Conservation (phyloP, 2,113 vertebrate genomes). For the Elanus axillaris region DNA sequence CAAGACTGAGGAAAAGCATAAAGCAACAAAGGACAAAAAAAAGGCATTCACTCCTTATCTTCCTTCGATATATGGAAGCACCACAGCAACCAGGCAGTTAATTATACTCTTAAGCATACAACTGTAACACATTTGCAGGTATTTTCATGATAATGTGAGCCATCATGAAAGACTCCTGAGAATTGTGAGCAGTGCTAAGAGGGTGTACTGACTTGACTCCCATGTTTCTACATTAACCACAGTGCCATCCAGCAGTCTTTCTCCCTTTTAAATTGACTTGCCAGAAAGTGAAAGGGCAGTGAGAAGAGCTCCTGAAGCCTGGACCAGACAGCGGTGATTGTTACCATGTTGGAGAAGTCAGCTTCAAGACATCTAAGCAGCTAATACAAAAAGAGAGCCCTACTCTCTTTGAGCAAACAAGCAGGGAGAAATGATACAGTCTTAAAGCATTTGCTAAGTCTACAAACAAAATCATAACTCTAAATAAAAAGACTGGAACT, state of each 20-base stretch:
- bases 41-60: not conserved
- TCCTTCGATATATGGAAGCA: not conserved
- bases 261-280: not conserved
- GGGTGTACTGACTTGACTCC: not conserved
- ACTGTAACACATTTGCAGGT: not conserved
- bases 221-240: not conserved
- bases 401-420: constrained; percentile 40
- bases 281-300: not conserved
- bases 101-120: not conserved
- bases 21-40: not conserved
- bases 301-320: not conserved
- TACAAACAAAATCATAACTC: not conserved
- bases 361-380: constrained; percentile 55
- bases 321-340: not conserved
- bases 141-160: not conserved
- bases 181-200: not conserved
- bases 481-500: not conserved
- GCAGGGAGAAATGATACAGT: constrained; percentile 7
- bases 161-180: not conserved
- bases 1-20: not conserved
- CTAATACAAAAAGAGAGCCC: not conserved
- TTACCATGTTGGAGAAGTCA: not conserved
- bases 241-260: not conserved
- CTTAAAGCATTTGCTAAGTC: constrained; percentile 34
- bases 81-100: not conserved